Percentiles rank a stretch among this genome's conserved stretches.
Conservation (phyloP, 2,113 vertebrate genomes). For the Ameiurus melas region DNA sequence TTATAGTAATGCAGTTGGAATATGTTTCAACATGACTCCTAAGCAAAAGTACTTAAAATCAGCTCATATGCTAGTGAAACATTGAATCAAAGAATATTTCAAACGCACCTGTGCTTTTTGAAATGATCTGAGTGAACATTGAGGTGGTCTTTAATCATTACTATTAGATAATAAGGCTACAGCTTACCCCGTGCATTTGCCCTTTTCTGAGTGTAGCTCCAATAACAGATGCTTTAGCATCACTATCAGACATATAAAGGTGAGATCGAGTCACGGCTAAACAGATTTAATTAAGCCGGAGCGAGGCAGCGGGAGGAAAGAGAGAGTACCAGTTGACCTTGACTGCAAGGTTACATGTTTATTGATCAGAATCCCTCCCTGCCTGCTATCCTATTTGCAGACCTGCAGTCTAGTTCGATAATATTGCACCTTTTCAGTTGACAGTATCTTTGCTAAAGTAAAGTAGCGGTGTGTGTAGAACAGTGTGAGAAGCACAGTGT, state of each 20-base stretch:
- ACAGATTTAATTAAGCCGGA: constrained; percentile 53
- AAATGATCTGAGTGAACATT: background rate
- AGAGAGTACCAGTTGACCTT: constrained; percentile 48
- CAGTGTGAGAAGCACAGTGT: constrained; percentile 4
- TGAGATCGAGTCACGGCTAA: constrained; percentile 44
- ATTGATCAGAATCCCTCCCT: constrained; percentile 52
- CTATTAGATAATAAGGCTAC: background rate
- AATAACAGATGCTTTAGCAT: constrained; percentile 43
- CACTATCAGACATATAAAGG: constrained; percentile 36
- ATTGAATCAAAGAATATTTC: background rate
- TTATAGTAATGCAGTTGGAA: background rate
- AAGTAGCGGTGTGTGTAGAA: background rate
- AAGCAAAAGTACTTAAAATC: background rate
- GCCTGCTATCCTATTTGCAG: constrained; percentile 33
- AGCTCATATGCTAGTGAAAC: background rate
- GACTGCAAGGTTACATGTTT: constrained; percentile 58
- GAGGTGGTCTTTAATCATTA: background rate
- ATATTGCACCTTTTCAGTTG: constrained; percentile 38
- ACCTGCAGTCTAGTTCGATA: constrained; percentile 49
- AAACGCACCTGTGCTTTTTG: background rate
- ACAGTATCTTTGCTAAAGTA: constrained; percentile 35
- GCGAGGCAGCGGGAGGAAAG: constrained; percentile 24
- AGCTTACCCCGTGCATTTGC: background rate
- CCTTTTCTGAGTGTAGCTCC: constrained; percentile 17
- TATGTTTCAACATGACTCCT: background rate